Conservation (phyloP, 2,888 invertebrate genomes). For the Tachina lurida region DNA sequence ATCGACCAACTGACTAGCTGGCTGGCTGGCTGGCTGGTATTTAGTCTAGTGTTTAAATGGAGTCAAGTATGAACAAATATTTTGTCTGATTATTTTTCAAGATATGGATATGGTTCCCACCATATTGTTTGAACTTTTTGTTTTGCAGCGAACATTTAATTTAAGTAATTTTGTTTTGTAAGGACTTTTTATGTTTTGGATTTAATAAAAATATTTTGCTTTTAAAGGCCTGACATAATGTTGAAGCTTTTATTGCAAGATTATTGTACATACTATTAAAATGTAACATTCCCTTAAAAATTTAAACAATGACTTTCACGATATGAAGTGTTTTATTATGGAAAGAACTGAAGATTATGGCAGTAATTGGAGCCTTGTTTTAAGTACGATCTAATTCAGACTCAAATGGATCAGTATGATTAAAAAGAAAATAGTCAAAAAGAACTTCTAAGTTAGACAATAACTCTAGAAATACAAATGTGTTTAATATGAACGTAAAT, state of each 20-base stretch:
- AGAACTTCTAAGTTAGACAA: too few relatives aligned
- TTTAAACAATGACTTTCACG: too few relatives aligned
- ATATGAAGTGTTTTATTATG: too few relatives aligned
- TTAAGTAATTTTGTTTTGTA: conserved; percentile 29
- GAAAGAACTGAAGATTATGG: too few relatives aligned
- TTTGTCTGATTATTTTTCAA: conserved; percentile 62
- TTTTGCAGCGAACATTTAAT: background rate
- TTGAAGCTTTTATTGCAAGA: background rate
- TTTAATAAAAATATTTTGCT: conserved; percentile 47
- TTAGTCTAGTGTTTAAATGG: conserved; percentile 40
- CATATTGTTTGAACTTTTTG: conserved; percentile 33
- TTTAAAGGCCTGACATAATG: conserved; percentile 27
- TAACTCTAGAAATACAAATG: too few relatives aligned
- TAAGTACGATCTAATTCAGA: too few relatives aligned
- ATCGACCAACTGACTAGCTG: background rate
- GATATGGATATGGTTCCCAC: conserved; percentile 81
- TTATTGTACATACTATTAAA: background rate
- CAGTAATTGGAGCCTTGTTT: too few relatives aligned
- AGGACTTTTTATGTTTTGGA: conserved; percentile 1
- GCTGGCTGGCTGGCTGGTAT: conserved; percentile 25
- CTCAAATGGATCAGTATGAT: too few relatives aligned
- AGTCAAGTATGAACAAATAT: conserved; percentile 58
- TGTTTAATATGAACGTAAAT: too few relatives aligned
- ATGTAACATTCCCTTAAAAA: too few relatives aligned
- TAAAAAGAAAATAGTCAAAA: too few relatives aligned